phyloP scores from a whole-genome alignment of 2,113 vertebrate genomes.

The Callaeas wilsoni region DNA sequence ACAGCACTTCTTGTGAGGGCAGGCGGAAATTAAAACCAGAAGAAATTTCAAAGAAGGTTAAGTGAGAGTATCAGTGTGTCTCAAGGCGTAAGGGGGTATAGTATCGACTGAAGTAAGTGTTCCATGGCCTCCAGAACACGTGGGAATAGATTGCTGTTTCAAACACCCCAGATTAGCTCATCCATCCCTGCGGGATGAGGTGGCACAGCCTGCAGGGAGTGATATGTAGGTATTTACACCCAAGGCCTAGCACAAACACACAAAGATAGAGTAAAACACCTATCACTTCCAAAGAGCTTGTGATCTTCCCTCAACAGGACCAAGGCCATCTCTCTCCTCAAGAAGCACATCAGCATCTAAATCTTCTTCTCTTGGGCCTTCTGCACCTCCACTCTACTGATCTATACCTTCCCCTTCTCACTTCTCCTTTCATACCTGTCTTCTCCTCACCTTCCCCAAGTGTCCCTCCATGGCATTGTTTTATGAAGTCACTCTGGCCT shows the following conservation, averaged over 20 bases:
- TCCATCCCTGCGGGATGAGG: not conserved
- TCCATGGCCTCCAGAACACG: rapidly evolving
- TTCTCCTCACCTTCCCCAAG: not conserved
- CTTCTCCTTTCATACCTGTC: not conserved
- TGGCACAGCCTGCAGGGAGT: not conserved
- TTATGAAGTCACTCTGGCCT: not conserved
- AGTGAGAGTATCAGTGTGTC: not conserved
- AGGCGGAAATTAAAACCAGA: not conserved
- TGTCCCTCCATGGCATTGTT: not conserved
- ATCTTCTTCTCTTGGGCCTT: not conserved
- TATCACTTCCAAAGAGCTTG: not conserved
- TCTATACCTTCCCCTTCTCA: not conserved
- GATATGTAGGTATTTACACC: not conserved
- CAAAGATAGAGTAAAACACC: not conserved
- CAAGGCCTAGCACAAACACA: not conserved
- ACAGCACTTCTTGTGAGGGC: not conserved
- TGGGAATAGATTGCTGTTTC: not conserved
- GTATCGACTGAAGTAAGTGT: not conserved
- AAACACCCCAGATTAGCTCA: not conserved
- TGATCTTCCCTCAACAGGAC: not conserved
- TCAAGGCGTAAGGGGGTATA: not conserved
- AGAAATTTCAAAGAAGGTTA: not conserved
- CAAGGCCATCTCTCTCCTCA: not conserved
- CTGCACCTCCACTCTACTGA: not conserved
- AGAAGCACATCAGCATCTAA: not conserved